Percentiles rank a stretch among this genome's conserved stretches.
Evolutionary conservation across 2,113 vertebrate species (phyloP).

Genomic region (Empidonax traillii): DNA sequence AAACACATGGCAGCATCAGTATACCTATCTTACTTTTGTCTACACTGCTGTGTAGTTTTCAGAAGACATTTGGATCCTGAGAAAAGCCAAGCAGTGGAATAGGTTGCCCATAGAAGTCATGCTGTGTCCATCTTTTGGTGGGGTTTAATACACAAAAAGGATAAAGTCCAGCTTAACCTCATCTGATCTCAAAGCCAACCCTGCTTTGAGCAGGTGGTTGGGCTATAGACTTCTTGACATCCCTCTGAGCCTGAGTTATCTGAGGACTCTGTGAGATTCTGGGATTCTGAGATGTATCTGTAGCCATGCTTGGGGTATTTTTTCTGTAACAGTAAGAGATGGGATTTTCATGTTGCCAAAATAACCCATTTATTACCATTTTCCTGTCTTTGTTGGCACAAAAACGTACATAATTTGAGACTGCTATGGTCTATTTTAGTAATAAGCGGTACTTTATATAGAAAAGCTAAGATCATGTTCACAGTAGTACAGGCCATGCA

Average conservation of each 20-base stretch:
- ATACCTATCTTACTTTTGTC: not conserved
- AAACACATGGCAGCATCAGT: not conserved
- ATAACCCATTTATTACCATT: not conserved
- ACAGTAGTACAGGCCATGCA: not conserved
- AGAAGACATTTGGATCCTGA: not conserved
- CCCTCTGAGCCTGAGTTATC: not conserved
- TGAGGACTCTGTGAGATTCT: not conserved
- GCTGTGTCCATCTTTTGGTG: not conserved
- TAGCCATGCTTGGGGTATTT: not conserved
- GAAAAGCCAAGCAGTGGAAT: not conserved
- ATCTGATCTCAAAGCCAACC: not conserved
- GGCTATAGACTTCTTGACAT: not conserved
- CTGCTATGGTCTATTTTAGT: not conserved
- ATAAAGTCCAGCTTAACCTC: not conserved
- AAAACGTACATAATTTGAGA: not conserved
- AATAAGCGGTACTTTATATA: not conserved
- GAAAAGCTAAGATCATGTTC: not conserved
- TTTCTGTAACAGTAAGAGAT: not conserved
- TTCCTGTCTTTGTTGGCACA: not conserved
- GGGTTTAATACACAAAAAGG: fast-evolving
- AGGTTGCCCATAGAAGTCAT: not conserved
- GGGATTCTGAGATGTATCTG: not conserved
- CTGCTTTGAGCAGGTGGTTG: not conserved
- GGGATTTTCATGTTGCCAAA: not conserved
- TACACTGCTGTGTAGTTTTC: not conserved